phyloP scores from a whole-genome alignment of 1,140 invertebrate genomes.

The Rhizoglyphus robini region DNA sequence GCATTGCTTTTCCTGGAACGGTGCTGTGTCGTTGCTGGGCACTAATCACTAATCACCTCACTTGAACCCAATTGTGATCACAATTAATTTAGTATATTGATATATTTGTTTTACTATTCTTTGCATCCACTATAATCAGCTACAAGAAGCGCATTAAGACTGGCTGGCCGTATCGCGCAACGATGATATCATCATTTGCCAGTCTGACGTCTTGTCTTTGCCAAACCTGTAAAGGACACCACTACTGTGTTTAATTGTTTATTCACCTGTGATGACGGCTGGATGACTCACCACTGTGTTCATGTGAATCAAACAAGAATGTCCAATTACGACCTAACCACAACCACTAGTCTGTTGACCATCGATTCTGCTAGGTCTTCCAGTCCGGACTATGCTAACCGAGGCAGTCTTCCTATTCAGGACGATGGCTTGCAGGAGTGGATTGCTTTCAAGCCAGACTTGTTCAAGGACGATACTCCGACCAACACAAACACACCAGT shows the following conservation, averaged over 20 bases:
- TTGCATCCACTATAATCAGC: too few species aligned
- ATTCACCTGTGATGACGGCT: too few species aligned
- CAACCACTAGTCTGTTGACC: background rate
- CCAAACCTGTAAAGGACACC: too few species aligned
- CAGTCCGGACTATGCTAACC: background rate
- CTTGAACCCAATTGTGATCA: too few species aligned
- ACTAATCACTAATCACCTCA: too few species aligned
- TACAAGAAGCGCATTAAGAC: too few species aligned
- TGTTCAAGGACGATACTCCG: background rate
- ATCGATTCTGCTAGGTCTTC: background rate
- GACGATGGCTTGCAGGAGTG: background rate
- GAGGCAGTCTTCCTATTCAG: background rate
- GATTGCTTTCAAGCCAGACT: background rate
- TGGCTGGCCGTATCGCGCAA: too few species aligned
- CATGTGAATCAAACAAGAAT: background rate
- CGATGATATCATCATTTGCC: background rate
- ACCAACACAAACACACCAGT: background rate
- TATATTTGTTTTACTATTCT: too few species aligned
- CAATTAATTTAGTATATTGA: too few species aligned
- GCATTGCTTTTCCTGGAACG: background rate
- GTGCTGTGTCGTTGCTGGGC: background rate
- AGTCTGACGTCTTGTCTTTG: background rate
- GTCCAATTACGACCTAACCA: slow-evolving; percentile 1
- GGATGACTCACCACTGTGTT: too few species aligned
- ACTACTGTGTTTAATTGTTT: too few species aligned